Base-by-base conservation (phyloP, 2,888 invertebrate genomes). In the Hartigia nigra region DNA sequence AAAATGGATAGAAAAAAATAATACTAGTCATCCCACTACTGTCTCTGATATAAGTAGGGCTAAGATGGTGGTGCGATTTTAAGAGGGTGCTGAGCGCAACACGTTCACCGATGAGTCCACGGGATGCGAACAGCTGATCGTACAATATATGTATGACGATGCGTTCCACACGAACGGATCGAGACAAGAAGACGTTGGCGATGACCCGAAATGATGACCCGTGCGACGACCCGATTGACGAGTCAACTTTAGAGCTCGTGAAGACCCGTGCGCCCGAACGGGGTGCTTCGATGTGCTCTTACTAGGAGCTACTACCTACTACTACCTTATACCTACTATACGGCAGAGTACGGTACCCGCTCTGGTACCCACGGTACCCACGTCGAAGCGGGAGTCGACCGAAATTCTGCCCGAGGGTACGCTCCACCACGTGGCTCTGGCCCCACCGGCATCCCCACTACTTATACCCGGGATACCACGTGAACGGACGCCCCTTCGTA, bases 401-500 rank as follows among this genome's bases (percentile, higher is more conserved):
- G 85, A 87, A 87, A 87, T 87, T 83, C 82, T 77, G 86, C 84
- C 84, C 78, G 81, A 79, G 87, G 86, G 82, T 83, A 85, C 84
- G 84, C 84, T 85, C 84, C 84, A 84, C 82, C 87, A 87, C 84
- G 88, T 84, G 88, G 85, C 86, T 83, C 84, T 79, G 83, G 82
- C 77, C 75, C 74, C 79, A 78, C 31, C 80, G 78, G 79, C 74
- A 78, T 74, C 77, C 83, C 79, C 81, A 78, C 78, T 78, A 80
- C 82, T 72, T 34, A 9, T 31, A 78, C 77, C 77, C 75, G 31
- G 12, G 75, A 35, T 31, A 55, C 79, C 77, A 70, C 79, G 77
- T 77, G 77, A 55, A 9, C 70, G 77, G 79, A 77, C 79, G 77
- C 79, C 79, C 79, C 77, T 76, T 77, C 77, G 77, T 31, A 77